Percentiles rank a stretch among this genome's conserved stretches.
Conservation (phyloP, 53 echinoderm and acorn worm genomes). For the Echinarachnius parma region DNA sequence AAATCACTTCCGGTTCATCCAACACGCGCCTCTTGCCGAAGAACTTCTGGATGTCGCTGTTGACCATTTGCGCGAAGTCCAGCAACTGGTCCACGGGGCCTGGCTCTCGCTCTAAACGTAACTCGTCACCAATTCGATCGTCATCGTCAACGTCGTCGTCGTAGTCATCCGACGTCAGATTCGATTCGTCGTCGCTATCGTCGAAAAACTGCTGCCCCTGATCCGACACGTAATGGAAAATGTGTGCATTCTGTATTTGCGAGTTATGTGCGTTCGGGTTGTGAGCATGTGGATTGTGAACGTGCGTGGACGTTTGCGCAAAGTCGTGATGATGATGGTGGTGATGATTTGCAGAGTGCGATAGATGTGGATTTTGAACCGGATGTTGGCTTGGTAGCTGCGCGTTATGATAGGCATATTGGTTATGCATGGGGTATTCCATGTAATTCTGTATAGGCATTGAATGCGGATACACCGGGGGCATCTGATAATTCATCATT, state of each 20-base stretch:
- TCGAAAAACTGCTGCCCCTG: constrained; percentile 35
- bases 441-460: constrained; percentile 36
- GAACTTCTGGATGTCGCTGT: constrained; percentile 87
- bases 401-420: too few species aligned
- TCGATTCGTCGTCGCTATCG: constrained; percentile 76
- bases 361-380: constrained; percentile 8
- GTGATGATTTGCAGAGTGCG: not conserved
- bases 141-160: too few species aligned
- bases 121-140: constrained; percentile 51
- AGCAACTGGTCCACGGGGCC: constrained; percentile 75
- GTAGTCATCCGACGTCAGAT: constrained; percentile 71
- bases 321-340: constrained; percentile 9
- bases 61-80: constrained; percentile 83
- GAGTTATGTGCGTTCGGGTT: not conserved
- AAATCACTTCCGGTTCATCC: constrained; percentile 64
- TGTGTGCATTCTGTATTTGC: not conserved
- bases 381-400: too few species aligned
- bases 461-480: constrained; percentile 2
- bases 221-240: constrained; percentile 18
- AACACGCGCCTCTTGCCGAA: constrained; percentile 76
- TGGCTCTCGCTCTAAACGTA: constrained; percentile 60
- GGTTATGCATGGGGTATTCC: constrained; percentile 21
- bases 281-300: not conserved
- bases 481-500: constrained; percentile 36
- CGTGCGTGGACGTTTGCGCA: too few species aligned